These are phyloP conservation scores for Triplophysa tibetana DNA, from an alignment of 2,113 vertebrate genomes.

Conservation along the genomic window DNA sequence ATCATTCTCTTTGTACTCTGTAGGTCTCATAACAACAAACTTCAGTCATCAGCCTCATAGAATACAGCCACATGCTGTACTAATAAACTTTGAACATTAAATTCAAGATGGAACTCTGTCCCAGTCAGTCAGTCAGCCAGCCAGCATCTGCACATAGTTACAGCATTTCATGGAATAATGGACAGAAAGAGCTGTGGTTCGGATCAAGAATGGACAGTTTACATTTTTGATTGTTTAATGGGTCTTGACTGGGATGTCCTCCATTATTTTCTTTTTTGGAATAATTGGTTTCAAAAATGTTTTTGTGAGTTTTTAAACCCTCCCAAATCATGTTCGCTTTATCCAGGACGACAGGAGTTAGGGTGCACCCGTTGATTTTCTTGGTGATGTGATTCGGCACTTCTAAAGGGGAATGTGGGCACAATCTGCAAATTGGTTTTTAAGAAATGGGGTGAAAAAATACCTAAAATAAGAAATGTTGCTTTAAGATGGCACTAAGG, in stretches of 20 bases:
- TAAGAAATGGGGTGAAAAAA: conserved; percentile 14
- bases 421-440: conserved; percentile 22
- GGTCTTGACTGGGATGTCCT: conserved; percentile 46
- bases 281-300: conserved; percentile 26
- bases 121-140: conserved; percentile 44
- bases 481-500: conserved; percentile 68
- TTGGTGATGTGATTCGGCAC: conserved; percentile 40
- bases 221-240: conserved; percentile 51
- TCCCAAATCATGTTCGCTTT: conserved; percentile 47
- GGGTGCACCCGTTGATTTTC: conserved; percentile 36
- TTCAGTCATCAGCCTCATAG: conserved; percentile 96
- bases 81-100: conserved; percentile 76
- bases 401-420: conserved; percentile 25
- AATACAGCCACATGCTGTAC: conserved; percentile 71
- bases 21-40: conserved; percentile 99
- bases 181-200: conserved; percentile 18
- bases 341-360: conserved; percentile 37
- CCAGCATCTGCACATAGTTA: conserved; percentile 49
- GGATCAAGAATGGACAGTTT: conserved; percentile 39
- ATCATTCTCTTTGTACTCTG: conserved; percentile 85
- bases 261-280: not conserved
- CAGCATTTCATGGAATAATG: conserved; percentile 33
- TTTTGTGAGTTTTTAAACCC: conserved; percentile 39
- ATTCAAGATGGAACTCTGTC: conserved; percentile 62
- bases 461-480: conserved; percentile 11